Evolutionary conservation across 2,888 invertebrate genomes (phyloP).

Genomic region (Apotomis betuletana): DNA sequence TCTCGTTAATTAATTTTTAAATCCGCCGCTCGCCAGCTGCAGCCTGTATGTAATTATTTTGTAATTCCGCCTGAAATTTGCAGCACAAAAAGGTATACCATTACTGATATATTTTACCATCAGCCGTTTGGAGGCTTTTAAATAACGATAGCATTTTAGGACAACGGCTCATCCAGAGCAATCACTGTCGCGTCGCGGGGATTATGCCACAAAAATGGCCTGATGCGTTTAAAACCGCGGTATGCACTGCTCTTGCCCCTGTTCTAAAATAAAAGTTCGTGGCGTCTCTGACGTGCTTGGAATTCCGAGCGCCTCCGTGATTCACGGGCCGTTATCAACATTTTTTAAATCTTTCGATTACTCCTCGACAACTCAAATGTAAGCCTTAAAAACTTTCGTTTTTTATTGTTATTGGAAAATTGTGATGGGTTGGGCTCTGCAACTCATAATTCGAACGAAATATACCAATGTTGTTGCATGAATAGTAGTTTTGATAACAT

Average conservation of each 20-base stretch:
- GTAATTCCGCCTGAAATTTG: background rate
- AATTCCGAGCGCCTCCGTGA: constrained; percentile 8
- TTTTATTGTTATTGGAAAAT: constrained; percentile 1
- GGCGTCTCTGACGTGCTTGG: background rate
- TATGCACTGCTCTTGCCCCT: background rate
- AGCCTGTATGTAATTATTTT: constrained; percentile 26
- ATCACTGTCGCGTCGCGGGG: constrained; percentile 7
- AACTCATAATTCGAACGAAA: background rate
- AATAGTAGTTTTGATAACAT: too few relatives aligned
- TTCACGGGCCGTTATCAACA: background rate
- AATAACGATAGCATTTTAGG: background rate
- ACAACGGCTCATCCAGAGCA: constrained; percentile 14
- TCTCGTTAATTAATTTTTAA: constrained; percentile 34
- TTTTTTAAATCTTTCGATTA: constrained; percentile 12
- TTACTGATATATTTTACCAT: constrained; percentile 10
- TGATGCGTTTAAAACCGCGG: background rate
- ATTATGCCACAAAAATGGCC: background rate
- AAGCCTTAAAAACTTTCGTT: constrained; percentile 19
- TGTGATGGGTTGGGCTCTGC: background rate
- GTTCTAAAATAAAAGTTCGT: background rate
- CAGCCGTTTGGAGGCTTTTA: background rate
- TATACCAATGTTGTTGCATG: too few relatives aligned
- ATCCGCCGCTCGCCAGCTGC: constrained; percentile 1
- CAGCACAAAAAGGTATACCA: background rate
- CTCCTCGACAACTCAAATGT: constrained; percentile 5